A percentile compares a stretch with the other conserved stretches of the same genome.
Conservation (phyloP, 92 coral and sea anemone species). For the Chrysogorgia sp. region DNA sequence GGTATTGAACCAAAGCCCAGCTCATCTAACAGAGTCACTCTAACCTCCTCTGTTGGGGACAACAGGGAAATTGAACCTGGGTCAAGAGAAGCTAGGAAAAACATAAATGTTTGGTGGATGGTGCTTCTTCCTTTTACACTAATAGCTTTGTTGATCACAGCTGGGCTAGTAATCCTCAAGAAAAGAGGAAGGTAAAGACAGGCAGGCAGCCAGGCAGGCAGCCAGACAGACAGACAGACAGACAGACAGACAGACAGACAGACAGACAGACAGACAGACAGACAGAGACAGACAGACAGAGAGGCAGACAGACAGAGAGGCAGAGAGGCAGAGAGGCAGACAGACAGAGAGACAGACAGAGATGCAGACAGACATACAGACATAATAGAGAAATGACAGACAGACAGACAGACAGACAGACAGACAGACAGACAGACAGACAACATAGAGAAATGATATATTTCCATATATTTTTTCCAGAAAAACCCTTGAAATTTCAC, state of each 20-base stretch:
- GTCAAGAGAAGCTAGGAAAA: slow-evolving; percentile 1
- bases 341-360: background rate
- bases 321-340: background rate
- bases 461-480: no score
- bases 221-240: background rate
- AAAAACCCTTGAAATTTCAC: no score
- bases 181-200: slow-evolving; percentile 22
- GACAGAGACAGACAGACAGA: background rate
- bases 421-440: background rate
- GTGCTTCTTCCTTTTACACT: background rate
- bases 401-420: background rate
- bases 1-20: no score
- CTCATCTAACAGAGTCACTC: no score
- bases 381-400: background rate
- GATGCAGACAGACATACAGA: background rate
- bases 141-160: background rate
- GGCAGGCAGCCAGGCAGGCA: slow-evolving; percentile 28
- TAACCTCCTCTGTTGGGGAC: background rate
- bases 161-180: background rate
- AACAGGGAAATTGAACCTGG: slow-evolving; percentile 2
- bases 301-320: no score
- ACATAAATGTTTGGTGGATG: slow-evolving; percentile 13
- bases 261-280: background rate
- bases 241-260: background rate
- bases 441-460: no score